These are phyloP conservation scores for Diadegma fenestrale DNA, from an alignment of 2,888 invertebrate species.

Conservation along the genomic window DNA sequence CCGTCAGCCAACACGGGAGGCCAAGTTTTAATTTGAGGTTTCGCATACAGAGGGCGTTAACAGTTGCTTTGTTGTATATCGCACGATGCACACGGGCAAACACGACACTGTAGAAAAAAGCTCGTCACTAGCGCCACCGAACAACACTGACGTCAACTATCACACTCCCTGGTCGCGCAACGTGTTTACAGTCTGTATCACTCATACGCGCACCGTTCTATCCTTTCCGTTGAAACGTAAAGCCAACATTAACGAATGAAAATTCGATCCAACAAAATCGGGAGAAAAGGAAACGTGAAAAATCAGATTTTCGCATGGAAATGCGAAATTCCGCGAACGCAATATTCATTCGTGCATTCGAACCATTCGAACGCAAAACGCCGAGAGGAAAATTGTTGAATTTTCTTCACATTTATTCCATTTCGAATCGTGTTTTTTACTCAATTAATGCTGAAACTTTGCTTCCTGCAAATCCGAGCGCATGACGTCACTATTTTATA, in stretches of 20 bases:
- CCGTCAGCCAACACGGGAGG: neutral
- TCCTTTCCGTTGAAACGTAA: neutral
- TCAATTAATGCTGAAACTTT: neutral
- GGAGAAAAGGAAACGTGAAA: neutral
- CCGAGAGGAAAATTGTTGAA: neutral
- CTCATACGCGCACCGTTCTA: neutral
- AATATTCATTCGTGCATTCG: neutral
- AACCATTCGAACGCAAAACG: neutral
- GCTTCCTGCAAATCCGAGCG: too few relatives aligned
- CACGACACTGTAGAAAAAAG: conserved; percentile 27
- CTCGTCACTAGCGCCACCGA: conserved; percentile 23
- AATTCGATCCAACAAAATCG: neutral
- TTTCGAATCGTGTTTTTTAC: neutral
- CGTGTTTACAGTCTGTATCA: neutral
- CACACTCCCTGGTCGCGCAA: conserved; percentile 6
- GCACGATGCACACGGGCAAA: conserved; percentile 35
- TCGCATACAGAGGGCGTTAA: conserved; percentile 28
- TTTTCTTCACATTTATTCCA: neutral
- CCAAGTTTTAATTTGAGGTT: conserved; percentile 20
- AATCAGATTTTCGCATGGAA: neutral
- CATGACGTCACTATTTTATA: too few relatives aligned
- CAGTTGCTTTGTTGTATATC: conserved; percentile 2
- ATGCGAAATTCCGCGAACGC: neutral
- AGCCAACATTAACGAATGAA: neutral
- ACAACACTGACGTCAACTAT: conserved; percentile 29